These are phyloP conservation scores for Dreissena rostriformis DNA, from an alignment of 1,140 invertebrate species.

Conservation along the genomic window DNA sequence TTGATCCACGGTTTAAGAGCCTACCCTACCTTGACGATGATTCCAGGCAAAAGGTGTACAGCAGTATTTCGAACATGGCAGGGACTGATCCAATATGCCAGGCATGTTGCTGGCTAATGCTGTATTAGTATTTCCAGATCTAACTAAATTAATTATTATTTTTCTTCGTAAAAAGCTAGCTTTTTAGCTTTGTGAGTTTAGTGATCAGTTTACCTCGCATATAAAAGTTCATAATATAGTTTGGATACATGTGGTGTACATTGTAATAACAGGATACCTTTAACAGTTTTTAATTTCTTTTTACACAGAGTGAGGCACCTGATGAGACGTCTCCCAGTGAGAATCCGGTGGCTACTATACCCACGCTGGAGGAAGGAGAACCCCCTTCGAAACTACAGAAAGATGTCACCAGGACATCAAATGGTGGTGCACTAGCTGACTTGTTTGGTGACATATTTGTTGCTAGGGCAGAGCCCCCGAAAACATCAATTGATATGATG, in stretches of 20 bases:
- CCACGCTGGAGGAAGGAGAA: conserved; percentile 8
- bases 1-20: conserved; percentile 27
- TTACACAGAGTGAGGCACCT: no score
- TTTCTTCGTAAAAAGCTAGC: no score
- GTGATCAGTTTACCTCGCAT: no score
- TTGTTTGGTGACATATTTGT: conserved; percentile 23
- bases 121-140: no score
- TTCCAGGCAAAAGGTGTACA: neutral
- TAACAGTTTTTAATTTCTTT: no score
- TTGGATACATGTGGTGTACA: neutral
- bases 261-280: neutral
- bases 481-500: neutral
- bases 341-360: neutral
- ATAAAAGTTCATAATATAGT: no score
- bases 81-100: no score
- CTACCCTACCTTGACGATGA: conserved; percentile 5
- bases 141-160: no score
- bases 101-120: no score
- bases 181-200: no score
- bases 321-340: neutral
- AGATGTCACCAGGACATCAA: neutral
- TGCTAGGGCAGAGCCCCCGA: neutral
- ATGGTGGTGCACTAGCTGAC: neutral
- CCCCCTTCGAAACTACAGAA: conserved; percentile 2
- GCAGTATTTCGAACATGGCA: neutral